Evolutionary conservation across 35 echinoderm and acorn worm genomes (phyloP), one percentile per base, ranked within the genome.

Genomic region (Amphiura filiformis): DNA sequence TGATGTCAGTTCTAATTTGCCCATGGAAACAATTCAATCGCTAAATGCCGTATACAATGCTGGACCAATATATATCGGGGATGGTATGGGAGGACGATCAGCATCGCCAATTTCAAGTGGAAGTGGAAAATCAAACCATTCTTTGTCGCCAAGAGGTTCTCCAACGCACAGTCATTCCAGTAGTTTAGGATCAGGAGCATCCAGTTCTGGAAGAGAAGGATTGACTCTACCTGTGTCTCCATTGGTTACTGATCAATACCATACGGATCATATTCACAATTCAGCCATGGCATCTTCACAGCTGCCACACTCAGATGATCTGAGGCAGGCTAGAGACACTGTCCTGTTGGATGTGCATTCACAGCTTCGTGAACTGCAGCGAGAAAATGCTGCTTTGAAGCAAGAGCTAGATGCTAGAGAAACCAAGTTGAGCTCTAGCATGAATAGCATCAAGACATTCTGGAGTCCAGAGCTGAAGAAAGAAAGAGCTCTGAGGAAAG

Each of bases 361-460:
- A 28, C 96, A 99, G 76, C 82, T 99, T 37, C 79, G 92, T 64
- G 96, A 99, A 84, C 83, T 92, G 41, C 92, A 99, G 87, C 82
- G 90, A 79, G 96, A 94, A 80, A 99, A 99, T 88, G 90, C 88
- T 52, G 61, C 80, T 47, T 81, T 90, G 22, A 88, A 87, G 40
- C 93, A 99, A 37, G 96, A 99, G 52, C 76, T 99, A 17, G 96
- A 99, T 75, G 86, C 90, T 41, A 94, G 88, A 57, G 96, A 99
- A 77, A 83, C 90, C 33, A 99, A 99, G 78, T 85, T 99, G 47
- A 91, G 87, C 76, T 99, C 96, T 22, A 94, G 93, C 79, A 99
- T 99, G 96, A 99, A 99, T 65, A 99, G 96, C 70, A 99, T 99
- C 49, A 99, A 99, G 78, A 99, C 96, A 56, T 99, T 99, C 65